Evolutionary conservation across 2,888 invertebrate species (phyloP), one percentile per base, ranked within the genome.

Genomic region (Cosmorhoe ocellata): DNA sequence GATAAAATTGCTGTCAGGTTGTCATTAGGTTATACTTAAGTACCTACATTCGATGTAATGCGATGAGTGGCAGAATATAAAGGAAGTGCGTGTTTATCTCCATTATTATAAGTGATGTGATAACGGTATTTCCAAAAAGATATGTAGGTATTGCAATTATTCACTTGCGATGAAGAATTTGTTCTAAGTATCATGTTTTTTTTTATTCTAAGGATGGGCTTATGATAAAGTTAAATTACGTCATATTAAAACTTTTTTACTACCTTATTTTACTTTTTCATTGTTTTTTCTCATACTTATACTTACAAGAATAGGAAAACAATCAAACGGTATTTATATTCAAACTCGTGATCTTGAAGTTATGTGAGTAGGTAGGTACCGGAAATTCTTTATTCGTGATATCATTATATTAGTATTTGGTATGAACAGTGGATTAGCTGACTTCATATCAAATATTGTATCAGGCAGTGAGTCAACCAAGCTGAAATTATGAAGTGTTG

Each of bases 1-100:
- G 49, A 66, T 59, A 50, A 54, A 51, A 59, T 63, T 60, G 46
- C 46, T 33, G 1, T 30, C 38, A 10, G 8, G 18, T 34, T 51
- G 42, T 53, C 56, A 56, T 61, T 58, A 58, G 38, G 42, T n/a
- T n/a, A n/a, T 52, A 56, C 52, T 48, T 50, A 48, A 54, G 42
- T n/a, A n/a, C n/a, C 40, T 54, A 39, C 12, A 39, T 43, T 49
- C 26, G 48, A 36, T 36, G 3, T 50, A 42, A 44, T 40, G 12
- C 33, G 50, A 51, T 45, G 51, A 51, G 45, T 48, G 26, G 49
- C 47, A 40, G 26, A 36, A 36, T 38, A 8, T 39, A 39, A 33
- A 33, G 32, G 39, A 49, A 43, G 38, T 38, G 31, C 27, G 12
- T 26, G 12, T 31, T 30, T 32, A 37, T 26, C 13, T 5, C 34